Evolutionary conservation across 2,888 invertebrate genomes (phyloP).

Genomic region (Phortica okadai): DNA sequence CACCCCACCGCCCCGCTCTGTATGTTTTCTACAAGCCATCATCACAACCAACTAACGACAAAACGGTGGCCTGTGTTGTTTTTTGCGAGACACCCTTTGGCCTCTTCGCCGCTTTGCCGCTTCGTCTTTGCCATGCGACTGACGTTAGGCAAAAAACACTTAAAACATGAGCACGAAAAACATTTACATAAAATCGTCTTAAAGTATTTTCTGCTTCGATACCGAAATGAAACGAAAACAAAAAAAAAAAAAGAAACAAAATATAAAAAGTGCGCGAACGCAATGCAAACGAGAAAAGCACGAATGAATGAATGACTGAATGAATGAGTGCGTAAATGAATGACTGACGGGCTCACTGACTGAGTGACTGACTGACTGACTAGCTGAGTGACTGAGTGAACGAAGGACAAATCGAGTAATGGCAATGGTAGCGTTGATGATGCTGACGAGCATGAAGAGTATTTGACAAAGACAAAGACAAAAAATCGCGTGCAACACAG

Average conservation of each 20-base stretch:
- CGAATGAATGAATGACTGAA: too few relatives aligned
- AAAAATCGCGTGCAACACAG: too few relatives aligned
- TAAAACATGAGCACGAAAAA: slow-evolving; percentile 71
- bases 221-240: background rate
- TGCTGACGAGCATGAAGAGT: background rate
- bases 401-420: background rate
- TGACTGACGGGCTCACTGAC: too few relatives aligned
- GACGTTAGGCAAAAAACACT: slow-evolving; percentile 60
- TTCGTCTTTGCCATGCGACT: slow-evolving; percentile 43
- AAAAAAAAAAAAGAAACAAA: too few relatives aligned
- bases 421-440: background rate
- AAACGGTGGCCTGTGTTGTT: background rate
- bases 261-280: too few relatives aligned
- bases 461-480: too few relatives aligned
- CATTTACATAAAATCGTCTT: slow-evolving; percentile 71
- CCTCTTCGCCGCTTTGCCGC: slow-evolving; percentile 45
- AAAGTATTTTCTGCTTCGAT: slow-evolving; percentile 66
- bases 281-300: too few relatives aligned
- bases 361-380: too few relatives aligned
- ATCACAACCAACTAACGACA: too few relatives aligned
- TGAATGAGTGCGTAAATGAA: too few relatives aligned
- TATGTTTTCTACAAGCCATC: too few relatives aligned
- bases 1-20: too few relatives aligned
- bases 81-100: slow-evolving; percentile 39
- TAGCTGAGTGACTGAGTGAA: background rate